Evolutionary conservation across 2,113 vertebrate genomes (phyloP).

Genomic region (Phylloscopus whistleri): DNA sequence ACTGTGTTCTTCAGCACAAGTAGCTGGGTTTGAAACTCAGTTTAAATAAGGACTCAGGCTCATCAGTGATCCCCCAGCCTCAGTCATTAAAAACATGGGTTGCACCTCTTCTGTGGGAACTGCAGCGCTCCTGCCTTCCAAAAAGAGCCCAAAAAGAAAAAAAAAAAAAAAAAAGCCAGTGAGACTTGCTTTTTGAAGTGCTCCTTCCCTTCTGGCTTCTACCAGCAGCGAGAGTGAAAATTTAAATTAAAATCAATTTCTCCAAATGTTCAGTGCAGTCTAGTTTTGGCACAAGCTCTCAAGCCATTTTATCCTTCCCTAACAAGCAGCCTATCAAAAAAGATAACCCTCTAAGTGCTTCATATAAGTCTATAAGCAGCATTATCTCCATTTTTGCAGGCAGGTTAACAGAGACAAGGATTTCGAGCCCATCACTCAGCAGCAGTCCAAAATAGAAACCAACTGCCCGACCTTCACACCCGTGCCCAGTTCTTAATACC

Average conservation of each 20-base stretch:
- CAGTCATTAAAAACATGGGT: not conserved
- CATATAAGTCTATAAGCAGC: not conserved
- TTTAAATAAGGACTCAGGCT: not conserved
- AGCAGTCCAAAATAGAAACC: slow-evolving; percentile 16
- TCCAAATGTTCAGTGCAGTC: slow-evolving; percentile 59
- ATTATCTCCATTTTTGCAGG: slow-evolving; percentile 48
- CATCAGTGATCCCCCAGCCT: not conserved
- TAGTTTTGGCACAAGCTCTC: slow-evolving; percentile 52
- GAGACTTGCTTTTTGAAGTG: slow-evolving; percentile 20
- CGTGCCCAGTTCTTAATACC: not conserved
- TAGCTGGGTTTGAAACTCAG: not conserved
- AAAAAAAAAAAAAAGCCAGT: not conserved
- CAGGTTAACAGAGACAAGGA: slow-evolving; percentile 40
- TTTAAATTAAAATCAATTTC: slow-evolving; percentile 51
- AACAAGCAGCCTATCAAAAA: slow-evolving; percentile 62
- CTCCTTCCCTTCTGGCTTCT: slow-evolving; percentile 52
- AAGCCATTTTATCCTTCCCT: slow-evolving; percentile 48
- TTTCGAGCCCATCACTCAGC: slow-evolving; percentile 21
- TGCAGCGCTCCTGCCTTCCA: slow-evolving; percentile 3
- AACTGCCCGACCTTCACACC: not conserved
- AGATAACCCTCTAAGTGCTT: slow-evolving; percentile 58
- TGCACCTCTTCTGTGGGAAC: not conserved
- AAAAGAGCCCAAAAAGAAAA: not conserved
- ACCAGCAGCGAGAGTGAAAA: slow-evolving; percentile 46
- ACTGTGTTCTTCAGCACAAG: not conserved